Percentiles rank a stretch among this genome's conserved stretches.
phyloP scores from a whole-genome alignment of 2,888 invertebrate species.

The Athalia circularis region DNA sequence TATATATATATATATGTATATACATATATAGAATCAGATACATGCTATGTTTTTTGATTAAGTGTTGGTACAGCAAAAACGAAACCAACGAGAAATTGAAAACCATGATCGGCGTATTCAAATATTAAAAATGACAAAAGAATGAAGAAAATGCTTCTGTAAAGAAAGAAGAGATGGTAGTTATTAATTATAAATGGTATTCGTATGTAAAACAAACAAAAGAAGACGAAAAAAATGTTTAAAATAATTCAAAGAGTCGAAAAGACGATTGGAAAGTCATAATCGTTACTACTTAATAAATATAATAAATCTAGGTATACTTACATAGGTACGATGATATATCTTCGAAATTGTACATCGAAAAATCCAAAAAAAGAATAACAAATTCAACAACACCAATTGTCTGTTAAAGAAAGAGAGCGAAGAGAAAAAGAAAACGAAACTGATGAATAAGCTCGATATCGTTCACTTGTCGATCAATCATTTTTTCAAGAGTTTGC shows the following conservation, averaged over 20 bases:
- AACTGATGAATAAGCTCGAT: too few species aligned
- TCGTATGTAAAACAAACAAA: not conserved
- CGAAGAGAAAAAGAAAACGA: too few species aligned
- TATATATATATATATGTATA: too few species aligned
- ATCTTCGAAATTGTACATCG: too few species aligned
- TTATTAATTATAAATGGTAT: too few species aligned
- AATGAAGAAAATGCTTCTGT: not conserved
- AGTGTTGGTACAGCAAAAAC: not conserved
- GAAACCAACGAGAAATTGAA: not conserved
- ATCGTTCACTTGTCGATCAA: too few species aligned
- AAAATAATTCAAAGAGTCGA: not conserved
- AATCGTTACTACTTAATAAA: not conserved
- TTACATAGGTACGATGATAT: too few species aligned
- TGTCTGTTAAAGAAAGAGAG: too few species aligned
- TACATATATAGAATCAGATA: not conserved
- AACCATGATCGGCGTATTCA: constrained; percentile 6
- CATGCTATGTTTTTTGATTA: constrained; percentile 23
- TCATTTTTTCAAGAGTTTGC: too few species aligned
- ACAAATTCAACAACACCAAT: too few species aligned
- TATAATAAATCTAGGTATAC: not conserved
- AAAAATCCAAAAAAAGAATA: too few species aligned
- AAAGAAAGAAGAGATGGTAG: too few species aligned
- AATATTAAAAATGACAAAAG: constrained; percentile 19
- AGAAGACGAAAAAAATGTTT: not conserved
- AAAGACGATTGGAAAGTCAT: not conserved